Evolutionary conservation across 2,113 vertebrate genomes (phyloP).

Genomic region (Hyperopisus bebe): DNA sequence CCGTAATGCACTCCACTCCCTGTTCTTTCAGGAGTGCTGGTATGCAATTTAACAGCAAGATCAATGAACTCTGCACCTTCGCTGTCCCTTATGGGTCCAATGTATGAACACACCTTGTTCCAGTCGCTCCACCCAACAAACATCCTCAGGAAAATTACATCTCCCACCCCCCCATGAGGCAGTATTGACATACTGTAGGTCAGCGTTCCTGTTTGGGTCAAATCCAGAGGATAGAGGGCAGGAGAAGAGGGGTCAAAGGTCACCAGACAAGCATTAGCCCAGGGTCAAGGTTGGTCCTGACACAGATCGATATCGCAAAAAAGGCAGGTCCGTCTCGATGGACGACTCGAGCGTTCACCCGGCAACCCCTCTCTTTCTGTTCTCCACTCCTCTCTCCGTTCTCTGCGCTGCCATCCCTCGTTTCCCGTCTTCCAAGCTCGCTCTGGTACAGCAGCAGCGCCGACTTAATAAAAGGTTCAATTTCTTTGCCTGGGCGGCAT

Average conservation of each 20-base stretch:
- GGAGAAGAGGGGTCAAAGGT: conserved; percentile 62
- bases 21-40: conserved; percentile 73
- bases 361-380: background rate
- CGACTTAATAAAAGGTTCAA: conserved; percentile 44
- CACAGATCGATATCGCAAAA: conserved; percentile 76
- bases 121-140: conserved; percentile 65
- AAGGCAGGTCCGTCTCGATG: conserved; percentile 31
- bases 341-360: background rate
- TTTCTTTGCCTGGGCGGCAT: conserved; percentile 54
- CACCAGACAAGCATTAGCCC: conserved; percentile 66
- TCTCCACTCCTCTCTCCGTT: background rate
- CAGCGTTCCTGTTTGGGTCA: conserved; percentile 25
- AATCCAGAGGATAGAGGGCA: conserved; percentile 29
- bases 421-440: conserved; percentile 31
- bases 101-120: conserved; percentile 72
- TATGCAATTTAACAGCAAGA: conserved; percentile 82
- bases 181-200: conserved; percentile 72
- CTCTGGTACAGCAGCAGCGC: background rate
- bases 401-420: conserved; percentile 25
- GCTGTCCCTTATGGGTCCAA: conserved; percentile 64
- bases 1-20: conserved; percentile 77
- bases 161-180: conserved; percentile 64
- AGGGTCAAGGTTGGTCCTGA: conserved; percentile 83
- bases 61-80: conserved; percentile 76
- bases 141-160: conserved; percentile 78